These are phyloP conservation scores for Zophobas atratus DNA, from an alignment of 1,140 invertebrate genomes.

Conservation along the genomic window DNA sequence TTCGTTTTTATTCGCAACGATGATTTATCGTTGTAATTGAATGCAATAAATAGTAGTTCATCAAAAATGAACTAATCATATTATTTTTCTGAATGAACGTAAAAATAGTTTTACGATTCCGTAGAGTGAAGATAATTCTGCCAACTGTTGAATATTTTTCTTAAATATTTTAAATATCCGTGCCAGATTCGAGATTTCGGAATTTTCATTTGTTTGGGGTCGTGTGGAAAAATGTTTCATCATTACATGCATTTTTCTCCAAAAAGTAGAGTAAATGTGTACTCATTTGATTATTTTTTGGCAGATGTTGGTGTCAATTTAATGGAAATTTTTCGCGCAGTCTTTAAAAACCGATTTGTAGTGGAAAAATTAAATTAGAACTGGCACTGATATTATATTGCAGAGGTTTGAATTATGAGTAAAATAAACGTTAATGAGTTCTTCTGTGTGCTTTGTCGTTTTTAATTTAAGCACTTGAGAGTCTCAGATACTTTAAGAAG, in stretches of 20 bases:
- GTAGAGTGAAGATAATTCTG: constrained; percentile 33
- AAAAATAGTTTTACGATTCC: constrained; percentile 47
- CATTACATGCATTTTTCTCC: constrained; percentile 24
- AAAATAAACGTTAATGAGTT: no score
- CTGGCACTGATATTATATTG: no score
- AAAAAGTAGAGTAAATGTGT: not conserved
- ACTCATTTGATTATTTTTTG: constrained; percentile 18
- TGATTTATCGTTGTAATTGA: not conserved
- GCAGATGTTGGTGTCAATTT: constrained; percentile 14
- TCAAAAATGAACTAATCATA: constrained; percentile 22
- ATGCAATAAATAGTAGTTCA: not conserved
- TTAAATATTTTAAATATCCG: constrained; percentile 37
- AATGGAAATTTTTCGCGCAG: not conserved
- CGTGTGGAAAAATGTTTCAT: constrained; percentile 46
- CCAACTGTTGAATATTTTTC: constrained; percentile 42
- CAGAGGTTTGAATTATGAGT: no score
- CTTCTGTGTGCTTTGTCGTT: no score
- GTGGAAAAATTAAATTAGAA: no score
- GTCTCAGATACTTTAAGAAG: no score
- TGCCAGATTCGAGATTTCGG: constrained; percentile 10
- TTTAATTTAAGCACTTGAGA: no score
- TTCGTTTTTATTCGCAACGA: not conserved
- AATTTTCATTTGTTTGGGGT: constrained; percentile 32
- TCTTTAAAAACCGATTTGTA: no score
- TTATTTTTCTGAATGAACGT: constrained; percentile 39